Conservation (phyloP, 2,113 vertebrate genomes). For the Ovibos moschatus region DNA sequence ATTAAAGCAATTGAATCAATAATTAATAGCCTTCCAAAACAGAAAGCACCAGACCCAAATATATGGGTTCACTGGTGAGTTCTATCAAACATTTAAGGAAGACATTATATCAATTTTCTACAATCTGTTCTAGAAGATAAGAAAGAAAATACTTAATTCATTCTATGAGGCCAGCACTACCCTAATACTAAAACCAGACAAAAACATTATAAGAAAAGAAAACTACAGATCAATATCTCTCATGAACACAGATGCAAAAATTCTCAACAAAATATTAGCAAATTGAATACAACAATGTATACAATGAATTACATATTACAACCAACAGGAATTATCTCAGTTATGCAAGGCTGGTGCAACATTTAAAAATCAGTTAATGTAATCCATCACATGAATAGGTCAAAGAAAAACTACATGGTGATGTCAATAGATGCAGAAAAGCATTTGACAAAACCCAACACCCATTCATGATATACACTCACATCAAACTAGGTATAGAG, state of each 20-base stretch:
- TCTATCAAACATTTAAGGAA: constrained; percentile 10
- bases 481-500: not conserved
- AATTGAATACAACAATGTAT: not conserved
- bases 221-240: not conserved
- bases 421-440: not conserved
- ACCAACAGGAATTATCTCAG: not conserved
- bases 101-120: not conserved
- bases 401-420: not conserved
- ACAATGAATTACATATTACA: not conserved
- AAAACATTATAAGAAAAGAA: not conserved
- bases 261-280: not conserved
- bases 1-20: not conserved
- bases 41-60: not conserved
- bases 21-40: not conserved
- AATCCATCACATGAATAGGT: not conserved
- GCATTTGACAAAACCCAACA: not conserved
- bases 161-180: not conserved
- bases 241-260: not conserved
- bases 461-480: not conserved
- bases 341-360: not conserved
- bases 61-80: not conserved
- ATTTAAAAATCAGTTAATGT: not conserved
- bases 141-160: not conserved
- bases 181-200: not conserved
- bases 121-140: not conserved